Base-by-base conservation (phyloP, 2,113 vertebrate species). In the Myrmecophaga tridactyla region DNA sequence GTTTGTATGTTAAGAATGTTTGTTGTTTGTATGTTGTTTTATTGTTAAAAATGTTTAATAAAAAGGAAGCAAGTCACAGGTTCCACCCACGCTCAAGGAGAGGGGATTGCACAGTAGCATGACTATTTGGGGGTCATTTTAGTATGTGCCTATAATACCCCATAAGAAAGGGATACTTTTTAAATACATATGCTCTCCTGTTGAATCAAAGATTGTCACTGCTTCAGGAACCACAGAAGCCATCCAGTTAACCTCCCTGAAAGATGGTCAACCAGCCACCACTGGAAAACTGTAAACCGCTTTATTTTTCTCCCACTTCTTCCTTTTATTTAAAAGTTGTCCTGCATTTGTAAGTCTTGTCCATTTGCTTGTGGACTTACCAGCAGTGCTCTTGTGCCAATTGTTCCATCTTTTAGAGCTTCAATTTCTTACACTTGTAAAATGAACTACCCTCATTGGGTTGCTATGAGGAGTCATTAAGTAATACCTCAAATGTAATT, bases 391-490 rank as follows among this genome's bases (percentile, higher is more conserved):
- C 70, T 63, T 60, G 5, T 25, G 41, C 11, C 31, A 78, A 29
- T 60, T 27, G 27, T 65, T 89, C 88, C 17, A 81, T 15, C n/a
- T 34, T 67, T 67, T 10, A 46, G 15, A 56, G 41, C 78, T 46
- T 86, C 85, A 85, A 25, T 94, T 85, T 95, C n/a, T 36, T 67
- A 41, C 39, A 51, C 41, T 88, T 85, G 12, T 46, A 58, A 84
- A 65, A 34, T 53, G 65, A 67, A 62, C 31, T n/a, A 51, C 15
- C 39, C 39, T 89, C 53, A 39, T 21, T 94, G 65, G 27, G 36
- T 53, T 41, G 39, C 41, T 76, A 10, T 39, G 36, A 81, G 36
- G 63, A 88, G n/a, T 84, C 34, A 62, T 63, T 80, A 46, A 48
- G n/a, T 77, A 56, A 62, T n/a, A 69, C 12, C 58, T 20, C 43